Evolutionary conservation across 2,113 vertebrate genomes (phyloP), one percentile per base, ranked within the genome.

Genomic region (Shinisaurus crocodilurus): DNA sequence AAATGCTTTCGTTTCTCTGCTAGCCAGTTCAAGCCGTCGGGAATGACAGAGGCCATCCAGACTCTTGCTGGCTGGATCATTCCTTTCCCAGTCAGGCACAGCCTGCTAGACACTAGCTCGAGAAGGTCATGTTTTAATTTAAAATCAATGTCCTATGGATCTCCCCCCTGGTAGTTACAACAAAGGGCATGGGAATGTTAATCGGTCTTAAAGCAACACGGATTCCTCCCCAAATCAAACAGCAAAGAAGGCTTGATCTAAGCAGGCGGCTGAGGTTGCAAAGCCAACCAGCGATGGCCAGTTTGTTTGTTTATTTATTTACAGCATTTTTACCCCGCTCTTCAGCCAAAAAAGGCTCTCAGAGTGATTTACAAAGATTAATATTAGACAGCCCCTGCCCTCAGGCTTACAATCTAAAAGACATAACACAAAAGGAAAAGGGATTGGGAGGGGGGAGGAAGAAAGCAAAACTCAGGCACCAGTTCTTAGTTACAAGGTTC

Each of bases 1-100:
- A 91, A 93, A 92, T 89, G 84, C 80, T 90, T 94, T 92, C 93
- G 88, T 94, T 88, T 85, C 72, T 92, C 74, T 94, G 57, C 5
- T 75, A 76, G 83, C 85, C 70, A 76, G 75, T 92, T 74, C 89
- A 6, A 83, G 65, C 89, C 90, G 13, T 75, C 80, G 81, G 89
- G 91, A 94, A 94, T 5, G 15, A 43, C 20, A 87, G n/a, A 1
- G 0, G 12, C 70, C 25, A 18, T 25, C 34, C 84, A 92, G 79
- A 76, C 82, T 81, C 90, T 92, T 86, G 86, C 81, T 94, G 89
- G 89, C 91, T 86, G 92, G 83, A 76, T 95, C 13, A 0, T 32
- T 18, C 72, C 40, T 57, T 90, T 79, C n/a, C 67, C 3, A 50
- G 50, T 72, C 86, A 95, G 92, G 92, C 85, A 90, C n/a, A 95